phyloP scores from a whole-genome alignment of 2,113 vertebrate species.

The Sula dactylatra region DNA sequence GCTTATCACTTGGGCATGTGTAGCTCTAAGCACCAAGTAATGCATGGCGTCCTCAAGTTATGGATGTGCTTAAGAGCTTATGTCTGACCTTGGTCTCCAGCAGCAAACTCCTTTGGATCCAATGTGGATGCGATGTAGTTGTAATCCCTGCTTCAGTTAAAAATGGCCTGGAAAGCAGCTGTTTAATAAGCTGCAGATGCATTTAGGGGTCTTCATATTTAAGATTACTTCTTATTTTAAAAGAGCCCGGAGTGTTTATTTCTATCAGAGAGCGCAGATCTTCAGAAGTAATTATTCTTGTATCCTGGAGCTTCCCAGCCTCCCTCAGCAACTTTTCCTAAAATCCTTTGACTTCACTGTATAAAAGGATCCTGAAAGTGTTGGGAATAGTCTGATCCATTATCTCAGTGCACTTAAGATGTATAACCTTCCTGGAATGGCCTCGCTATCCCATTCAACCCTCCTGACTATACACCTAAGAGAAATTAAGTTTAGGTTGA shows the following conservation, averaged over 20 bases:
- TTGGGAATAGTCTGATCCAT: background rate
- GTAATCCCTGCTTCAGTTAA: background rate
- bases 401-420: background rate
- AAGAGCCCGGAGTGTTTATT: background rate
- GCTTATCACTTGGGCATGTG: accelerated
- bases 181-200: background rate
- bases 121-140: background rate
- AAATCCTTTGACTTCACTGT: background rate
- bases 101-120: background rate
- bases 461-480: background rate
- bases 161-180: background rate
- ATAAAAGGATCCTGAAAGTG: background rate
- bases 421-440: background rate
- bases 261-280: background rate
- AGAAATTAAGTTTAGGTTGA: background rate
- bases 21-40: background rate
- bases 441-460: accelerated
- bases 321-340: background rate
- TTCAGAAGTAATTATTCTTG: background rate
- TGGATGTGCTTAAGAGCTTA: background rate
- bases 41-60: background rate
- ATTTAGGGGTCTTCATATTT: background rate
- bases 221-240: background rate
- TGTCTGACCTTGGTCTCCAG: background rate
- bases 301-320: background rate